These are phyloP conservation scores for Sympetrum striolatum DNA, from an alignment of 2,888 invertebrate genomes.

Conservation along the genomic window DNA sequence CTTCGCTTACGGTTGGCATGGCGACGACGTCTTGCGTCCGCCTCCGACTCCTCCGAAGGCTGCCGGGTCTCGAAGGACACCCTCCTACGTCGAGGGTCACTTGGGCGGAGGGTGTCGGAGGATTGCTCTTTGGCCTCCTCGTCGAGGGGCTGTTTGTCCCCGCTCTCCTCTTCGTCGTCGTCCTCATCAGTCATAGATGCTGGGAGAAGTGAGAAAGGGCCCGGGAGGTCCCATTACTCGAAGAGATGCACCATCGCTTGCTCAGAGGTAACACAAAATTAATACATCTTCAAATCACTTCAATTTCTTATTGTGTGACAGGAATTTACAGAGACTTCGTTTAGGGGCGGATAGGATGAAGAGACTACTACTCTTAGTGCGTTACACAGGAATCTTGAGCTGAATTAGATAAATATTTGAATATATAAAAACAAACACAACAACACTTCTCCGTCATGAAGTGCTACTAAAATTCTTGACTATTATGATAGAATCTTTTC, in stretches of 20 bases:
- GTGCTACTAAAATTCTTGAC: no score
- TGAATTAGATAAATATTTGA: no score
- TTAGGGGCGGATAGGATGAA: no score
- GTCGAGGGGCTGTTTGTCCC: background rate
- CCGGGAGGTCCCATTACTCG: background rate
- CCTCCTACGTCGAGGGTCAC: constrained; percentile 51
- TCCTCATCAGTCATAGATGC: constrained; percentile 19
- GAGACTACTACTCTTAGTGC: no score
- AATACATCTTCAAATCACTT: no score
- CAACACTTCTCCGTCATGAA: no score
- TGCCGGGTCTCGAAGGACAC: constrained; percentile 62
- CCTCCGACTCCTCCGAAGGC: constrained; percentile 80
- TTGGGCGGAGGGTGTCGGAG: background rate
- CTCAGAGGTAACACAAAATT: no score
- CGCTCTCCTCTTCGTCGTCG: constrained; percentile 3
- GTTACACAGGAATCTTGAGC: no score
- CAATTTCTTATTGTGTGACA: no score
- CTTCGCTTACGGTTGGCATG: constrained; percentile 57
- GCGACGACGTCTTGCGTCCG: constrained; percentile 75
- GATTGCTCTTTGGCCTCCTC: background rate
- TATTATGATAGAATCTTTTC: no score
- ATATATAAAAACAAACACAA: no score
- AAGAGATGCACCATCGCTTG: background rate
- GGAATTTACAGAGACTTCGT: no score
- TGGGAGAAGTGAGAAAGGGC: constrained; percentile 33